Conservation (phyloP, 2,888 invertebrate species). For the Meliscaeva auricollis region DNA sequence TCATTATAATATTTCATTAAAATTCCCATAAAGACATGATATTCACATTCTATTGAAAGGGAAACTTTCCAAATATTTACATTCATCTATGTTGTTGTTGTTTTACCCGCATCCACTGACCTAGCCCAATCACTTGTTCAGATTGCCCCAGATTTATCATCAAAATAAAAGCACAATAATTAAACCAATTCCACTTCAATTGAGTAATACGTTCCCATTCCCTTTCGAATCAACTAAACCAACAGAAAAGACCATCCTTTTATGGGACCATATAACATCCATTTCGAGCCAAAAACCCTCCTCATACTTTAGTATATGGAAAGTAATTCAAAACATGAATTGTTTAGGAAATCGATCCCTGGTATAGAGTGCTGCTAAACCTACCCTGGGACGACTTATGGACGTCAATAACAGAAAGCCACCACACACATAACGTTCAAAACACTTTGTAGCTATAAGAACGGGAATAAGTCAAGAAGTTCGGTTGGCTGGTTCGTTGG, state of each 20-base stretch:
- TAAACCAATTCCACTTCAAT: slow-evolving; percentile 37
- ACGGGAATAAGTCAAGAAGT: slow-evolving; percentile 43
- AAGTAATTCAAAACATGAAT: slow-evolving; percentile 44
- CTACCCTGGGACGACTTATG: slow-evolving; percentile 13
- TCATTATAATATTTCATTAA: neutral
- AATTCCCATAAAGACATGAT: neutral
- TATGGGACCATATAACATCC: slow-evolving; percentile 13
- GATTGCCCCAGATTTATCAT: slow-evolving; percentile 24
- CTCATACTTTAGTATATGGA: neutral
- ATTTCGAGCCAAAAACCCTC: slow-evolving; percentile 8
- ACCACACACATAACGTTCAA: slow-evolving; percentile 28
- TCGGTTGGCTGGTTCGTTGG: slow-evolving; percentile 6
- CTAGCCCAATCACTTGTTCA: slow-evolving; percentile 19
- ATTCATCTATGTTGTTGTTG: neutral
- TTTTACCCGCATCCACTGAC: neutral
- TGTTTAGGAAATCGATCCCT: slow-evolving; percentile 38
- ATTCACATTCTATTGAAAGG: neutral
- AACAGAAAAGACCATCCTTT: slow-evolving; percentile 19
- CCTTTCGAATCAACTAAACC: neutral
- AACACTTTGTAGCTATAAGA: slow-evolving; percentile 35
- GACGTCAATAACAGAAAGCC: slow-evolving; percentile 45
- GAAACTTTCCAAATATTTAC: neutral
- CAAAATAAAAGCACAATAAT: slow-evolving; percentile 19
- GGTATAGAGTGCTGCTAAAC: too few relatives aligned
- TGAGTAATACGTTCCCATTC: slow-evolving; percentile 28